Base-by-base conservation (phyloP, 1,140 invertebrate genomes). In the Drosophila sulfurigaster region DNA sequence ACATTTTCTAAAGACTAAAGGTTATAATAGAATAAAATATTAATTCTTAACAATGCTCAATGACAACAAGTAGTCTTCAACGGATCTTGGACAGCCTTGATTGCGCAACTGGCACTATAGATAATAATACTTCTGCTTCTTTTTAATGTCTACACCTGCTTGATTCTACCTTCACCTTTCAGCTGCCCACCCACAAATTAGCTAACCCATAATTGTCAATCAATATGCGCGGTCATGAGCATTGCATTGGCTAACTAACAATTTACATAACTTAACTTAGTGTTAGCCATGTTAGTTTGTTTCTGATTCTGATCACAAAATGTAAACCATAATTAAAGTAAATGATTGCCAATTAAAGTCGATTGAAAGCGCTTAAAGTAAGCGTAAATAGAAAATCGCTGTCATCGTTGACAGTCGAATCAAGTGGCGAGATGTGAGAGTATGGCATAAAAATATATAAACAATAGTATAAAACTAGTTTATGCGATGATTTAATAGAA, bases 201-300 rank as follows among this genome's bases (percentile, higher is more conserved):
- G 30, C 64, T 73, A 60, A 67, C 46, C 56, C 16, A 73, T 60
- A 73, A 73, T 72, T 67, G 70, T 56, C 68, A 71, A 46, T 60
- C n/a, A 15, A 28, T 45, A 15, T 7, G 11, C 35, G 46, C 13
- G 41, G 28, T 56, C 63, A 65, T 54, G 49, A 43, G 48, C 60
- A 20, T 51, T 51, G 48, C 66, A 28, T 43, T 30, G 35, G 15
- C 58, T 48, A 70, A 52, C 25, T n/a, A 8, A 38, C 48, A 68
- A 73, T 73, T 67, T 60, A 41, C 70, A 73, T 73, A 73, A 73
- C 16, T 73, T 54, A 73, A 54, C 10, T 52, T 28, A 13, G 20
- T 13, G 13, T 10, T 10, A 32, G 35, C 32, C 46, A 20, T 16
- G 28, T 8, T 48, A 48, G 16, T 41, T 38, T 57, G 32, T 38